Evolutionary conservation across 1,140 invertebrate species (phyloP), one percentile per base, ranked within the genome.

Genomic region (Cataglyphis hispanica): DNA sequence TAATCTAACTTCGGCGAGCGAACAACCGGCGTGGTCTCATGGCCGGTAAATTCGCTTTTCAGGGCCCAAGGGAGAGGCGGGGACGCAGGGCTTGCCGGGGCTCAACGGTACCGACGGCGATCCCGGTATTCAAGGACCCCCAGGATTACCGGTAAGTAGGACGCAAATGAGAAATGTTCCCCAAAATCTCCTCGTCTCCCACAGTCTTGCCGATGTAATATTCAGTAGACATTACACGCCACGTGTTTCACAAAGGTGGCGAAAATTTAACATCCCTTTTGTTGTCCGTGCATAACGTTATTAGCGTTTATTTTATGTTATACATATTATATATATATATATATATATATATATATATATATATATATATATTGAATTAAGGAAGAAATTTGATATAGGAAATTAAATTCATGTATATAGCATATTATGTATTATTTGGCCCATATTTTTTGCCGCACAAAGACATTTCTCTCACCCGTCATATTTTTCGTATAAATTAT

Each of bases 81-180:
- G 96, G 72, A 93, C 94, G 6, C 95, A 95, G 77, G 97, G 97
- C 83, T 92, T 95, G 2, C 95, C 95, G 10, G 97, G 97, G 43
- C 81, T 94, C n/a, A 94, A 96, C 67, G 97, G 97, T 50, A 94
- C 96, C 69, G 96, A 96, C 86, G 97, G 97, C 3, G 96, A 96
- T 70, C 89, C 96, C 31, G 97, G 97, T 61, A 96, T 96, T 50
- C 96, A 96, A 94, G 97, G 97, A 87, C 96, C 96, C 50, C 96
- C 97, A n/a, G 97, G 97, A 69, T 94, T 97, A 89, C 97, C 98
- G 70, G 96, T 97, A 94, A 95, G 96, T 93, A 80, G 37, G 58
- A 27, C 56, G 7, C 70, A 37, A 67, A 53, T 67, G 64, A 50
- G 64, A 77, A 84, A 84, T 84, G 61, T 77, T 58, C 43, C 40